Base-by-base conservation (phyloP, 2,113 vertebrate species). In the Nestor notabilis region DNA sequence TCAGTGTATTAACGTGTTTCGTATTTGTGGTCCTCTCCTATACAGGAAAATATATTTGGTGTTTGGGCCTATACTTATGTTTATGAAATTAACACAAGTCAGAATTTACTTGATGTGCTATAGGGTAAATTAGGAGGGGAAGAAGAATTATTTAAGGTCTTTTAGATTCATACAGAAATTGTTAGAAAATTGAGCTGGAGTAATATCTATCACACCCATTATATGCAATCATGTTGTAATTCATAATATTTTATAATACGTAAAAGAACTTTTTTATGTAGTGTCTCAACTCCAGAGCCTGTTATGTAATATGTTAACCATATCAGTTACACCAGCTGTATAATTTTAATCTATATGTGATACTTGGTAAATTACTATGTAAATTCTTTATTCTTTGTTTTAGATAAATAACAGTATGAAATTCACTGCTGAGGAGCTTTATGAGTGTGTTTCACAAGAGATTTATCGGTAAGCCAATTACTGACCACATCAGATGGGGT, bases 361-460 rank as follows among this genome's bases (percentile, higher is more conserved):
- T 20, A 11, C 5, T 18, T 58, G 52, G 6, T 82, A 25, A 89
- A 55, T 82, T 2, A 18, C 29, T 55, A 0, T 28, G 17, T 70
- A 63, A 20, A 50, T 72, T 68, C 11, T 64, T 65, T 71, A 13
- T 72, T 94, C 27, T 87, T 96, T 96, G 18, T 96, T 98, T 94
- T 93, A 99, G 99, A 95, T 99, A 78, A 97, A 98, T 70, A 95
- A 91, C 84, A 96, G 91, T 88, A 91, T 95, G 82, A 97, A 56
- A 87, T 98, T 99, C 92, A 98, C 97, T 87, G 98, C 98, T 63
- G 98, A 98, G 91, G 98, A 99, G 84, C 97, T 99, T 29, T 98
- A 98, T 41, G 97, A 98, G 17, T 99, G 99, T 95, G 97, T 99
- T 93, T 99, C 98, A 71, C 99, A 99, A 29, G 97, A 98, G 52